A percentile compares a stretch with the other conserved stretches of the same genome.
Conservation (phyloP, 1,140 invertebrate genomes). For the Apis florea region DNA sequence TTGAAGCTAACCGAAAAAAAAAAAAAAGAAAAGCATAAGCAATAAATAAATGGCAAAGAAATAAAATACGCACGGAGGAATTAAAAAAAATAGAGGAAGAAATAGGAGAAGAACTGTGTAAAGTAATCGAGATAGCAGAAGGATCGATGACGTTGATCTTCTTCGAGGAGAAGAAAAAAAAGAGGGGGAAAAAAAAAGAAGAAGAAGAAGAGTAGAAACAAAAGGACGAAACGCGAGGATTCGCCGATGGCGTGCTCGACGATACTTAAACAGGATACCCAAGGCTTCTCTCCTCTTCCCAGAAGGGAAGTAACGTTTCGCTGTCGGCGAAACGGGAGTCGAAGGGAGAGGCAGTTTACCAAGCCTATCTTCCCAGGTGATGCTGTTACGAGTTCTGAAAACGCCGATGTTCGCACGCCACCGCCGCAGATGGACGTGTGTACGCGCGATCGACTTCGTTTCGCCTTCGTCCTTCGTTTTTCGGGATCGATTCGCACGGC, state of each 20-base stretch:
- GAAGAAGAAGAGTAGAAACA: conserved; percentile 46
- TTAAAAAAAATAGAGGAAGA: no score
- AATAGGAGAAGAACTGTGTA: neutral
- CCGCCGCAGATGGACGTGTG: conserved; percentile 27
- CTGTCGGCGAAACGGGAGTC: conserved; percentile 72
- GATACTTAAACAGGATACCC: conserved; percentile 73
- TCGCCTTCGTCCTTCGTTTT: conserved; percentile 1
- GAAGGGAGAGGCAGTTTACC: conserved; percentile 44
- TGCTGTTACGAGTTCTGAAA: conserved; percentile 68
- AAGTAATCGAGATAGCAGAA: no score
- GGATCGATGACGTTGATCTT: neutral
- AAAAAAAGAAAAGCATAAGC: neutral
- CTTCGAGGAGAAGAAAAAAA: neutral
- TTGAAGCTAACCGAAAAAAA: neutral
- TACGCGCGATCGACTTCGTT: conserved; percentile 23
- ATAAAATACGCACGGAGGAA: no score
- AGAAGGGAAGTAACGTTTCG: conserved; percentile 73
- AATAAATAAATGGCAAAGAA: no score
- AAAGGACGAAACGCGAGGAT: conserved; percentile 60
- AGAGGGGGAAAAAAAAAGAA: neutral
- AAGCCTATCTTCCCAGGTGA: conserved; percentile 65
- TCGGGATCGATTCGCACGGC: conserved; percentile 1
- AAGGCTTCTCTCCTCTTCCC: conserved; percentile 65
- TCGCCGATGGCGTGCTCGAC: conserved; percentile 75
- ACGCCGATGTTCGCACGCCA: conserved; percentile 65